Percentiles rank a stretch among this genome's conserved stretches.
Evolutionary conservation across 2,113 vertebrate species (phyloP).

Genomic region (Tachysurus fulvidraco): DNA sequence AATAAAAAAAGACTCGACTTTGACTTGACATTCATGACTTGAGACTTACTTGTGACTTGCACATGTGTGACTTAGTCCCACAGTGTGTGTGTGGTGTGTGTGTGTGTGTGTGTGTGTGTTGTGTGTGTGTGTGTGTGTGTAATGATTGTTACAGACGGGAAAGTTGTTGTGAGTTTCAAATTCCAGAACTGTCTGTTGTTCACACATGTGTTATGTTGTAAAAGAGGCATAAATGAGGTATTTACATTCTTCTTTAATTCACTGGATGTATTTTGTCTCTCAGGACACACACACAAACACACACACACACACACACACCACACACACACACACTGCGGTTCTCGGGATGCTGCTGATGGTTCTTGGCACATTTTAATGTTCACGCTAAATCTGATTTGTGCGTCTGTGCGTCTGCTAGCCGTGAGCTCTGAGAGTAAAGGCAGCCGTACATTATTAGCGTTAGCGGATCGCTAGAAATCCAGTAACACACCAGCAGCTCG

Average conservation of each 20-base stretch:
- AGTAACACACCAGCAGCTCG: constrained; percentile 34
- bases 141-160: neutral
- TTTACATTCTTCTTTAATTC: neutral
- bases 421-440: neutral
- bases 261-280: neutral
- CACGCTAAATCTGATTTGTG: constrained; percentile 4
- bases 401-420: constrained; percentile 20
- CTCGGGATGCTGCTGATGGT: neutral
- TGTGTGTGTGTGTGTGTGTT: too few species aligned
- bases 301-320: neutral
- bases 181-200: neutral
- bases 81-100: too few species aligned
- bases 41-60: too few species aligned
- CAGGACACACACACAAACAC: neutral
- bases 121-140: too few species aligned
- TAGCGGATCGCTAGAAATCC: constrained; percentile 8
- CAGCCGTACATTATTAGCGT: neutral
- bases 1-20: too few species aligned
- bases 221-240: neutral
- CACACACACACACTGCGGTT: neutral
- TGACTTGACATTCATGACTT: too few species aligned
- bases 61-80: too few species aligned
- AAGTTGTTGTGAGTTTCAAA: neutral
- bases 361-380: constrained; percentile 3
- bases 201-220: neutral